These are phyloP conservation scores for Pogonomyrmex barbatus DNA, from an alignment of 1,140 invertebrate genomes.

Conservation along the genomic window DNA sequence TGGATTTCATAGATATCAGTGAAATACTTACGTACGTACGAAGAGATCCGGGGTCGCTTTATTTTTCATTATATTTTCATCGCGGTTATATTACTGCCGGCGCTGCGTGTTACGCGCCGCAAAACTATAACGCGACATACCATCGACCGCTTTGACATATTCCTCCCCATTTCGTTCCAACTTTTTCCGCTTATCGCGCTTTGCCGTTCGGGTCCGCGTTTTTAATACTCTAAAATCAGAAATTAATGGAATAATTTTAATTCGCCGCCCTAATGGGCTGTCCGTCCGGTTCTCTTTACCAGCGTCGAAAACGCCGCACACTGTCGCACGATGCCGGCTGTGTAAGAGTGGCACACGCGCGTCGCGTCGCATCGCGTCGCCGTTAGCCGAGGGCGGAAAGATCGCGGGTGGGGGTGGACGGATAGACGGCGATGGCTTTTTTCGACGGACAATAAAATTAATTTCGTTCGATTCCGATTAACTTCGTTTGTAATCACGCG, in stretches of 20 bases:
- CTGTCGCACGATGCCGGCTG: slow-evolving; percentile 37
- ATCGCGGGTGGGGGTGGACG: slow-evolving; percentile 45
- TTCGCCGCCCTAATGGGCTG: slow-evolving; percentile 63
- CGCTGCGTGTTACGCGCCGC: slow-evolving; percentile 17
- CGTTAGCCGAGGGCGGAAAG: slow-evolving; percentile 58
- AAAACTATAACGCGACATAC: slow-evolving; percentile 58
- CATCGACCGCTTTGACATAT: slow-evolving; percentile 62
- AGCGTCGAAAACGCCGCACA: slow-evolving; percentile 50
- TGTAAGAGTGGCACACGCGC: slow-evolving; percentile 55
- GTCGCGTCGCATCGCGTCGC: slow-evolving; percentile 39
- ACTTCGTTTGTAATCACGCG: slow-evolving; percentile 83
- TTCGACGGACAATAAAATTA: slow-evolving; percentile 81
- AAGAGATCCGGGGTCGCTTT: slow-evolving; percentile 26
- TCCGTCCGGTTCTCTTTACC: slow-evolving; percentile 62
- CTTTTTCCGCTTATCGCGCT: slow-evolving; percentile 61
- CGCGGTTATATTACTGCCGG: slow-evolving; percentile 49
- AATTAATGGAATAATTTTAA: slow-evolving; percentile 66
- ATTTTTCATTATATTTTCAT: slow-evolving; percentile 62
- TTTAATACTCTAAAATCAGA: slow-evolving; percentile 66
- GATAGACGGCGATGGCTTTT: slow-evolving; percentile 53
- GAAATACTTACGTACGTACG: slow-evolving; percentile 33
- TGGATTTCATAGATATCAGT: not conserved
- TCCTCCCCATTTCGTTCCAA: slow-evolving; percentile 51
- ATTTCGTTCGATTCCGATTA: slow-evolving; percentile 84
- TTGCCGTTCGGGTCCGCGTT: slow-evolving; percentile 57